Base-by-base conservation (phyloP, 2,888 invertebrate genomes). In the Rosalia funebris region DNA sequence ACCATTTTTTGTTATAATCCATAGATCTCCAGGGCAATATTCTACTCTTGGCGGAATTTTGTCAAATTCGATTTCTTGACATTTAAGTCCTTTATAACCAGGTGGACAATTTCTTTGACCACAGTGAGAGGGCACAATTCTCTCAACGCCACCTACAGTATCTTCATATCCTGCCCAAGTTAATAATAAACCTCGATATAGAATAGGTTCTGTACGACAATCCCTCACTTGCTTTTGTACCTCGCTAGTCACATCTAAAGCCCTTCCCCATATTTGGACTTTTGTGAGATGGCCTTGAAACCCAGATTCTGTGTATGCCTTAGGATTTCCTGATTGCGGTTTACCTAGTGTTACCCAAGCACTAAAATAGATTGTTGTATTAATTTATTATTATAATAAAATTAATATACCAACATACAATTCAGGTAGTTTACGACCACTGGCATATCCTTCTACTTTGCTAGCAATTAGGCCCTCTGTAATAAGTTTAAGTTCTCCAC, bases 391-490 rank as follows among this genome's bases (percentile, higher is more conserved):
- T 25, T 25, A 25, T 25, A 25, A 25, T 25, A 25, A 5, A 25
- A 3, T 25, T 25, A 25, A 5, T 5, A 5, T 5, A 25, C 3
- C 7, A 20, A 82, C 89, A 88, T 84, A 93, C 93, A 92, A 92
- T 78, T 91, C 86, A 20, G 96, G 93, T 71, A 96, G 81, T 69
- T 86, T 86, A 75, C 91, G 87, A 73, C 94, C 95, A 74, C 89
- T 87, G 25, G 91, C 95, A 72, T 96, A 96, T 63, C 93, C 93
- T 80, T 92, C 93, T 65, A 93, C 88, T 80, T 93, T 94, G 79
- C 95, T 96, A 20, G 96, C 95, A 66, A 97, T 95, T 46, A 97
- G 86, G 39, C 96, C 96, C 85, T 98, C 96, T n/a, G 96, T 96
- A 48, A 96, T 93, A 16, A 98, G 85, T 55, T 93, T 93, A 41